Evolutionary conservation across 2,113 vertebrate genomes (phyloP).

Genomic region (Pygoscelis adeliae): DNA sequence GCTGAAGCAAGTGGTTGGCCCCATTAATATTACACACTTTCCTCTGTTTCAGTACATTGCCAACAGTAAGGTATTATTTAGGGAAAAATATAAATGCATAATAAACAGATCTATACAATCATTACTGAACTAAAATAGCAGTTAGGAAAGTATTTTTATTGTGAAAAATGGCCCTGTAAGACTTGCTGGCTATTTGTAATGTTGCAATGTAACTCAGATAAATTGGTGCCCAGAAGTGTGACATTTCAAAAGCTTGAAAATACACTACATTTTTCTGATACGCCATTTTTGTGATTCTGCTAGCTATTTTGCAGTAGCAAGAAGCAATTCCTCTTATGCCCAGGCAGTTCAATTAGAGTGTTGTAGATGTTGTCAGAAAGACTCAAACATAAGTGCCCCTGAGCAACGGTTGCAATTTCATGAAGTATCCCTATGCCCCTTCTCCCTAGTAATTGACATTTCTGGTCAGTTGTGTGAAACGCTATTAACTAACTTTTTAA

Average conservation of each 20-base stretch:
- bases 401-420: constrained; percentile 77
- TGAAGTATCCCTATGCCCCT: constrained; percentile 68
- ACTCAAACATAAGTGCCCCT: constrained; percentile 73
- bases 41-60: constrained; percentile 49
- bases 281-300: constrained; percentile 70
- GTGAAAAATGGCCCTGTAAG: constrained; percentile 79
- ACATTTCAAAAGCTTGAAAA: constrained; percentile 75
- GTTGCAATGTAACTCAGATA: constrained; percentile 78
- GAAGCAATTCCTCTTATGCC: constrained; percentile 72
- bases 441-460: constrained; percentile 33
- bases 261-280: constrained; percentile 65
- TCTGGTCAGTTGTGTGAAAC: constrained; percentile 51
- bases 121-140: constrained; percentile 75
- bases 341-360: constrained; percentile 76
- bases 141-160: constrained; percentile 76
- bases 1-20: constrained; percentile 39
- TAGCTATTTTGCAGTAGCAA: constrained; percentile 69
- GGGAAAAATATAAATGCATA: constrained; percentile 71
- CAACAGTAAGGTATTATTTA: constrained; percentile 71
- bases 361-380: constrained; percentile 74
- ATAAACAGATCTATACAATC: constrained; percentile 74
- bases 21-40: constrained; percentile 61
- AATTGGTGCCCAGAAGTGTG: constrained; percentile 76
- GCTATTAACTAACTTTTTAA: constrained; percentile 74
- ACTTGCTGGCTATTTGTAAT: constrained; percentile 75